These are phyloP conservation scores for Uropetala carovei DNA, from an alignment of 2,888 invertebrate genomes.

Conservation along the genomic window DNA sequence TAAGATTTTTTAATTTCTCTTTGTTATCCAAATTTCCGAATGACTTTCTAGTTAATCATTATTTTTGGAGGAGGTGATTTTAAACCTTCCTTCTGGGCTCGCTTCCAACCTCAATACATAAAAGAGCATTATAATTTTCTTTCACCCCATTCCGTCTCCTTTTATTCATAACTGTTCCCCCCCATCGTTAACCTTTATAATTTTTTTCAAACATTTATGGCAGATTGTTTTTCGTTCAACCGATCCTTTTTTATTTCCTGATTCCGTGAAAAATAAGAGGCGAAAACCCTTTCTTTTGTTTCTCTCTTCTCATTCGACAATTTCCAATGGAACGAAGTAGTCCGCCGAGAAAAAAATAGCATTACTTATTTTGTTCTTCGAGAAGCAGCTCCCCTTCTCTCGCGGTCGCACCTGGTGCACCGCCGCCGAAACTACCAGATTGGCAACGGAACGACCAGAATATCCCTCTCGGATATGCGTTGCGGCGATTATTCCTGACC, in stretches of 20 bases:
- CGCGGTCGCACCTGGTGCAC: constrained; percentile 8
- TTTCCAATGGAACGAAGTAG: neutral
- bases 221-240: neutral
- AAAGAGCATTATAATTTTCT: no score
- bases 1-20: no score
- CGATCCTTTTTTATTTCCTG: neutral
- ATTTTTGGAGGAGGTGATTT: no score
- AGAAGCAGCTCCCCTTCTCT: neutral
- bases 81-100: no score
- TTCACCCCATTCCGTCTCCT: no score
- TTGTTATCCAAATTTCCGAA: no score
- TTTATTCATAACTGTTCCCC: neutral
- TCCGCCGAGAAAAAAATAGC: neutral
- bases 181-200: neutral
- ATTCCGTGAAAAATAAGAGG: neutral
- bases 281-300: neutral
- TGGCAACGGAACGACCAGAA: constrained; percentile 28
- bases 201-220: neutral
- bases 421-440: neutral
- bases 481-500: neutral
- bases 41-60: no score
- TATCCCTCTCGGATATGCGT: neutral
- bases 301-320: neutral
- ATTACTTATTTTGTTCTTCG: neutral
- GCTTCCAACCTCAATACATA: no score